Conservation (phyloP, 2,797 vertebrate species). For the Myiotriccus ornatus region DNA sequence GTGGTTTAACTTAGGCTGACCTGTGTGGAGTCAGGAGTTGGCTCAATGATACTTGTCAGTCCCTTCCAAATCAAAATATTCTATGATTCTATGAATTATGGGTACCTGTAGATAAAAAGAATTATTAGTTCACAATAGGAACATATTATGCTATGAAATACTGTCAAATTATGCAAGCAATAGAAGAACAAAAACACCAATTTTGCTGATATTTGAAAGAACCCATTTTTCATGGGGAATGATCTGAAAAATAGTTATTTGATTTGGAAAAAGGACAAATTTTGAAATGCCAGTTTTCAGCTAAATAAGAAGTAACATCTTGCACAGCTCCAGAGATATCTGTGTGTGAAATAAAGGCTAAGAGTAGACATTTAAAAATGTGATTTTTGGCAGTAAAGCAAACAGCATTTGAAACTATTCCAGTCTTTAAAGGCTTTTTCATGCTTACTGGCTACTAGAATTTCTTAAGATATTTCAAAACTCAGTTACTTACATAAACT, state of each 20-base stretch:
- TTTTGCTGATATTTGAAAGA: neutral
- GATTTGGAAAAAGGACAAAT: neutral
- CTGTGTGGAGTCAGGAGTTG: neutral
- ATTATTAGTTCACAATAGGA: neutral
- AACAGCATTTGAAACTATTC: neutral
- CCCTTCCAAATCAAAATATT: neutral
- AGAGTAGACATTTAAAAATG: slow-evolving; percentile 33
- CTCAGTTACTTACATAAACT: neutral
- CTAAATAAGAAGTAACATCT: slow-evolving; percentile 38
- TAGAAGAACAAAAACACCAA: neutral
- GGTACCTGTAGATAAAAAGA: neutral
- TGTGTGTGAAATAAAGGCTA: slow-evolving; percentile 17
- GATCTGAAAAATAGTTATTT: neutral
- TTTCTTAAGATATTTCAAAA: neutral
- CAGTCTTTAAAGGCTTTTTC: slow-evolving; percentile 8
- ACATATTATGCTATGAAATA: neutral
- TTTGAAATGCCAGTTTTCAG: slow-evolving; percentile 13
- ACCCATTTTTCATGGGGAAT: neutral
- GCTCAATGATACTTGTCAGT: neutral
- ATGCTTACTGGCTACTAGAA: neutral
- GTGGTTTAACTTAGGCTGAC: neutral
- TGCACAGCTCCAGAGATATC: neutral
- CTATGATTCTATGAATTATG: neutral
- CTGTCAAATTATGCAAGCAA: neutral
- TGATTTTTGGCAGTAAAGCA: slow-evolving; percentile 23